Conservation (phyloP, 2,113 vertebrate genomes). For the Telmatochromis brichardi region DNA sequence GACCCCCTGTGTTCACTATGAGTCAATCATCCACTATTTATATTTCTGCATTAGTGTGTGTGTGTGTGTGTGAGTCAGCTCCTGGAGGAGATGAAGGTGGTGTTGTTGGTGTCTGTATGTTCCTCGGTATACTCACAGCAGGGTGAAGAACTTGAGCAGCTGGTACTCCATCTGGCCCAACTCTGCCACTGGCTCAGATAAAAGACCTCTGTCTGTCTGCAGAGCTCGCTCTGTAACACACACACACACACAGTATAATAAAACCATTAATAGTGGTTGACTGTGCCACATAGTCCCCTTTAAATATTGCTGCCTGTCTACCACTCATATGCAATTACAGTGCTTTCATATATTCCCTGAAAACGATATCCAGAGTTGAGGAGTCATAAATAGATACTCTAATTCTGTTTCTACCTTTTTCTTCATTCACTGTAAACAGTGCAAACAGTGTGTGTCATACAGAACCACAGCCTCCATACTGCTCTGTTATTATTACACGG, state of each 20-base stretch:
- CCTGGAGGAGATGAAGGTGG: conserved; percentile 6
- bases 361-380: background rate
- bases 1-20: background rate
- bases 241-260: background rate
- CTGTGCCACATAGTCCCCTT: background rate
- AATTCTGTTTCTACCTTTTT: background rate
- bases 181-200: conserved; percentile 73
- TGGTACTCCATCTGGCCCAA: conserved; percentile 83
- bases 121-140: conserved; percentile 77
- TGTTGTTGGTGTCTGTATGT: background rate
- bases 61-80: conserved; percentile 8
- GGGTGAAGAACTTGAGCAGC: conserved; percentile 88
- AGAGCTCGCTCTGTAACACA: conserved; percentile 74
- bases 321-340: background rate
- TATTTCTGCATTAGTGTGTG: background rate
- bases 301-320: background rate
- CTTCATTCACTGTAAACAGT: background rate
- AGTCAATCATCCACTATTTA: background rate
- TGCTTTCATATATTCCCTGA: background rate
- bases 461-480: background rate
- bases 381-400: background rate
- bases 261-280: background rate
- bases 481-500: background rate
- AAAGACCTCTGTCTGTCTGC: conserved; percentile 75
- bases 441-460: background rate